Evolutionary conservation across 1,140 invertebrate species (phyloP), one percentile per base, ranked within the genome.

Genomic region (Oryzaephilus surinamensis): DNA sequence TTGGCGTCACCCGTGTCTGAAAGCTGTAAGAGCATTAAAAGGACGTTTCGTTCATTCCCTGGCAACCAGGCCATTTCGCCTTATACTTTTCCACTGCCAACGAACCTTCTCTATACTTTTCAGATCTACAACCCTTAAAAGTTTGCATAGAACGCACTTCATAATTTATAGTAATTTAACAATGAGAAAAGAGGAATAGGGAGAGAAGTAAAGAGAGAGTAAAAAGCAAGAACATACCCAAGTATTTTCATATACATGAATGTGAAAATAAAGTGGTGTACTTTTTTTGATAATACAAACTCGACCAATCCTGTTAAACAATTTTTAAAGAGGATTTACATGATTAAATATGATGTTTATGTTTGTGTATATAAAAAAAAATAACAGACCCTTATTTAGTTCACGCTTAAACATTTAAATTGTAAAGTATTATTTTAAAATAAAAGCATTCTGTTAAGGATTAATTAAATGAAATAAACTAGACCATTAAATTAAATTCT

Each of bases 11-110:
- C 41, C 45, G 28, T 30, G 41, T 38, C 41, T 40, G 41, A 43
- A 40, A 48, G 46, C 46, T 27, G 42, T 49, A 49, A 49, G 46
- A 49, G 46, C 43, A 49, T 49, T 49, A 49, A 49, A 49, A 49
- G 46, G 45, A 43, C 45, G 43, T 32, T 14, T 21, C 32, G 26
- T 29, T 35, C 29, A 21, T 10, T 21, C 6, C 20, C 20, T n/a
- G n/a, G n/a, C n/a, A n/a, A n/a, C n/a, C n/a, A n/a, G n/a, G n/a
- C n/a, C n/a, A n/a, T n/a, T n/a, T n/a, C n/a, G n/a, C n/a, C n/a
- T n/a, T n/a, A n/a, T n/a, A n/a, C n/a, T n/a, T n/a, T n/a, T 6
- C 32, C 34, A 20, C 34, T 27, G 34, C 30, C 38, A 28, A 38
- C 21, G 34, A 32, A 38, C 38, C 34, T 31, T 37, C 40, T 23